phyloP scores from a whole-genome alignment of 2,888 invertebrate genomes.

The Pinctada fucata region DNA sequence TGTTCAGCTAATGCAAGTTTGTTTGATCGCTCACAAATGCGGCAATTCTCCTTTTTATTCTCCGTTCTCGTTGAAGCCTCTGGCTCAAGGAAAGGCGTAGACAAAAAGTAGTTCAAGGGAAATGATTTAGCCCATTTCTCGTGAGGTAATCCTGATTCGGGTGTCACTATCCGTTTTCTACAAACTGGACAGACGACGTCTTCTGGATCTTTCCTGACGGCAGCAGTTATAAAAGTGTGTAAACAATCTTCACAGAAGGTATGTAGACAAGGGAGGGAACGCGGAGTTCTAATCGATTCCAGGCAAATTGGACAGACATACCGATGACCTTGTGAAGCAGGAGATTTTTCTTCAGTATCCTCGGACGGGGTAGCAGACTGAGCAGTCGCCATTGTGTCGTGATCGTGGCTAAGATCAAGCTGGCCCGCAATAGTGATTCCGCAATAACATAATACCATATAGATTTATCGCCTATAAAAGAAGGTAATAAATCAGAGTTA shows the following conservation, averaged over 20 bases:
- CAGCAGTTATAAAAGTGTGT: not conserved
- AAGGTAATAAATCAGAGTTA: too few species aligned
- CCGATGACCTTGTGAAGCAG: too few species aligned
- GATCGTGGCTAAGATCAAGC: too few species aligned
- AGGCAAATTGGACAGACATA: not conserved
- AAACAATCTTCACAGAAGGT: not conserved
- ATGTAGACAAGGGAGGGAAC: not conserved
- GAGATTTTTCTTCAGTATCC: too few species aligned
- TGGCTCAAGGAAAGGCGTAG: not conserved
- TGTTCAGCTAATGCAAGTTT: not conserved
- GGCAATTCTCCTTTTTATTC: not conserved
- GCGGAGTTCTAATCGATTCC: not conserved
- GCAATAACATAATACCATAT: too few species aligned
- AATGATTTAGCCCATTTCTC: not conserved
- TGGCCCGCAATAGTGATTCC: too few species aligned
- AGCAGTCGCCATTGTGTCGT: too few species aligned
- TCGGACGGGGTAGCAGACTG: too few species aligned
- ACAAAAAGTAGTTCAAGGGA: not conserved
- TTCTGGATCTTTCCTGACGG: too few species aligned
- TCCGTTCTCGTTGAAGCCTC: not conserved
- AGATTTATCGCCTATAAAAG: too few species aligned
- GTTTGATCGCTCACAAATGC: constrained; percentile 4
- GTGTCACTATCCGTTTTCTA: not conserved
- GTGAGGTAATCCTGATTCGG: not conserved
- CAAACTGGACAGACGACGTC: not conserved